Conservation (phyloP, 1,140 invertebrate genomes). For the Panagrolaimus sp. region DNA sequence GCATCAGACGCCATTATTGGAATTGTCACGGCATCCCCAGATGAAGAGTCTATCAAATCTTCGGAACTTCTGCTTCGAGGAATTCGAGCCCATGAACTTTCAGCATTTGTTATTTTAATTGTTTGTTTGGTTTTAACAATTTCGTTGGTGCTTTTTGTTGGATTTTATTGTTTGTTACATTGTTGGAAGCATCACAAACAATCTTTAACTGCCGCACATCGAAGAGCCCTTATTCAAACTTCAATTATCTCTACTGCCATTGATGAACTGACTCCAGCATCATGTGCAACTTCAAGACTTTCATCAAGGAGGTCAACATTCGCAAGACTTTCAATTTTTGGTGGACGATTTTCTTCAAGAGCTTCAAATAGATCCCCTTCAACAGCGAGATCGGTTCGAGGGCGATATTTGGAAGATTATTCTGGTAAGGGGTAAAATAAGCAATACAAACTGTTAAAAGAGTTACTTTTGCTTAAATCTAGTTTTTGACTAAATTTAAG, state of each 20-base stretch:
- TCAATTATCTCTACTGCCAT: constrained; percentile 10
- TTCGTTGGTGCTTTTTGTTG: not conserved
- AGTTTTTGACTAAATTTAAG: too few relatives aligned
- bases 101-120: not conserved
- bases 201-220: constrained; percentile 1
- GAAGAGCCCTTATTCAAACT: not conserved
- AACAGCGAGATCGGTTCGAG: not conserved
- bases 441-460: not conserved
- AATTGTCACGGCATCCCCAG: too few relatives aligned
- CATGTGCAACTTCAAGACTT: not conserved
- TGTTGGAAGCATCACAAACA: constrained; percentile 12
- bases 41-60: not conserved
- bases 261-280: not conserved
- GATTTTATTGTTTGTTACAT: constrained; percentile 8
- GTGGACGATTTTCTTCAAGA: not conserved
- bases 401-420: not conserved
- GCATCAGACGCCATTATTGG: too few relatives aligned
- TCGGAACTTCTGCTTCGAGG: not conserved
- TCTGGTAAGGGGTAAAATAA: not conserved
- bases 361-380: not conserved
- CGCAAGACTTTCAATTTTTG: not conserved
- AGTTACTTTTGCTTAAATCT: not conserved
- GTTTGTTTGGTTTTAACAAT: not conserved
- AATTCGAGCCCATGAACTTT: not conserved
- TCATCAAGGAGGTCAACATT: not conserved